These are phyloP conservation scores for Plectropomus leopardus DNA, from an alignment of 2,113 vertebrate genomes.

Conservation along the genomic window DNA sequence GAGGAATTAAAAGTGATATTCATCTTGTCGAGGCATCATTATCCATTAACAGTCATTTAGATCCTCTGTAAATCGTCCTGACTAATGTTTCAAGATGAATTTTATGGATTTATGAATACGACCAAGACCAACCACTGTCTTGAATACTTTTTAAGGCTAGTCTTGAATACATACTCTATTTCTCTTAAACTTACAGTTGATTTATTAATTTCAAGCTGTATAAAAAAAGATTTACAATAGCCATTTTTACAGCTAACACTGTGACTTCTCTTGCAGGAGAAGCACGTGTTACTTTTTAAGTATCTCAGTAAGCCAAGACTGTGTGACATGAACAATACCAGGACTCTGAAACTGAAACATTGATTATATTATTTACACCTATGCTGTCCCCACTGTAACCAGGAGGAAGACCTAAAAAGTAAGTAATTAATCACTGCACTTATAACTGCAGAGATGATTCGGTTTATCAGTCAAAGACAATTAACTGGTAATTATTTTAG, in stretches of 20 bases:
- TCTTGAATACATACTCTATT: too few relatives aligned
- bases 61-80: not conserved
- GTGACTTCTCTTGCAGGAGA: too few relatives aligned
- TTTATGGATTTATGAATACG: too few relatives aligned
- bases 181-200: too few relatives aligned
- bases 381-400: not conserved
- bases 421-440: not conserved
- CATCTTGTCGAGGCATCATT: not conserved
- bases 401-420: not conserved
- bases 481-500: not conserved
- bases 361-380: not conserved
- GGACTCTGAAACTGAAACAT: not conserved
- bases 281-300: not conserved
- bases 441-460: not conserved
- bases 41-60: not conserved
- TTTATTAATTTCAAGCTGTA: too few relatives aligned
- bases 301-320: not conserved
- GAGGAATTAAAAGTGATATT: not conserved
- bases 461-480: not conserved
- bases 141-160: too few relatives aligned
- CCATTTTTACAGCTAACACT: too few relatives aligned
- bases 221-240: too few relatives aligned
- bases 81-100: not conserved
- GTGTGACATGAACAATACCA: not conserved
- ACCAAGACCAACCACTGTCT: too few relatives aligned